Evolutionary conservation across 1,140 invertebrate genomes (phyloP).

Genomic region (Cotesia vestalis): DNA sequence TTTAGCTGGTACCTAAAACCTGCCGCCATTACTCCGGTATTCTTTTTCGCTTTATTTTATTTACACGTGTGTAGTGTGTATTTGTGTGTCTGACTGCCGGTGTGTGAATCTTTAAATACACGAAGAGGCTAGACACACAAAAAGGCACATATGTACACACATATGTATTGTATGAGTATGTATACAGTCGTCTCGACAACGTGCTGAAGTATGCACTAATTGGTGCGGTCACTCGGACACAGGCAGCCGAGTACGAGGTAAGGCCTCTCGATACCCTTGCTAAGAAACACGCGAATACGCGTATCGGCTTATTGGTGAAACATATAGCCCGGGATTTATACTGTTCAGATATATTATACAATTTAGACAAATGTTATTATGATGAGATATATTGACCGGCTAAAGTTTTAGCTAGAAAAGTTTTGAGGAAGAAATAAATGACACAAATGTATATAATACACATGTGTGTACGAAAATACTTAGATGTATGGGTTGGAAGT

Average conservation of each 20-base stretch:
- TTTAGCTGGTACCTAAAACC: slow-evolving; percentile 18
- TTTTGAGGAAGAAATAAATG: neutral
- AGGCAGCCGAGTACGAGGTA: slow-evolving; percentile 7
- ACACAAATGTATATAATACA: neutral
- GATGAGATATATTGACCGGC: neutral
- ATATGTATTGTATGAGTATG: too few relatives aligned
- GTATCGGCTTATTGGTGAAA: neutral
- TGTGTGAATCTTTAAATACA: neutral
- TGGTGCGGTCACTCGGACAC: slow-evolving; percentile 50
- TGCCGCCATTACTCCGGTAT: neutral
- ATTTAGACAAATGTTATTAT: too few relatives aligned
- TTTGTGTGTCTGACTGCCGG: slow-evolving; percentile 6
- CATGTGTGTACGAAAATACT: too few relatives aligned
- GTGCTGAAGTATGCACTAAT: slow-evolving; percentile 60
- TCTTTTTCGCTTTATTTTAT: slow-evolving; percentile 7
- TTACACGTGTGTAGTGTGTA: neutral
- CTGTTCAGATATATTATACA: neutral
- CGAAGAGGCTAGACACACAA: too few relatives aligned
- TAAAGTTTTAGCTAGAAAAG: slow-evolving; percentile 1
- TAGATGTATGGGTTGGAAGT: neutral
- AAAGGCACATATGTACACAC: too few relatives aligned
- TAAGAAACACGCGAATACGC: slow-evolving; percentile 22
- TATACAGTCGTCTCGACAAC: slow-evolving; percentile 43
- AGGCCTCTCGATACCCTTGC: slow-evolving; percentile 13
- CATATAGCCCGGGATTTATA: neutral